A percentile compares a stretch with the other conserved stretches of the same genome.
These are phyloP conservation scores for Rutpela maculata DNA, from an alignment of 2,888 invertebrate species.

Conservation along the genomic window DNA sequence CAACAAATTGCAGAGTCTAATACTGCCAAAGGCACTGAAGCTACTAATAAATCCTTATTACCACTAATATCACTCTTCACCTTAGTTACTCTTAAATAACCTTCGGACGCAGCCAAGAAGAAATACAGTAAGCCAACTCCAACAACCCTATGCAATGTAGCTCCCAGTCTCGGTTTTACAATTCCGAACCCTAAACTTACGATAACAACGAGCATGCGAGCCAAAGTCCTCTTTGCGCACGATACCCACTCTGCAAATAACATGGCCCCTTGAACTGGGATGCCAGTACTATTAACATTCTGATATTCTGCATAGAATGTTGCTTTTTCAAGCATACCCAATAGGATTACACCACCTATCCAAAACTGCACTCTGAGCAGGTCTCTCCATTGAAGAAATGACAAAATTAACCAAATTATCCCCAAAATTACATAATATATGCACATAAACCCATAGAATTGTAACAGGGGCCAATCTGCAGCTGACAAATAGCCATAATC, in stretches of 20 bases:
- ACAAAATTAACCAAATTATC: slow-evolving; percentile 87
- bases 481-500: slow-evolving; percentile 91
- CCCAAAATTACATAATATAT: slow-evolving; percentile 90
- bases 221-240: slow-evolving; percentile 91
- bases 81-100: slow-evolving; percentile 85
- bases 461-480: slow-evolving; percentile 90
- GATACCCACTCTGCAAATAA: slow-evolving; percentile 94
- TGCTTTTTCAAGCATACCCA: slow-evolving; percentile 92
- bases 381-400: slow-evolving; percentile 93
- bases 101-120: slow-evolving; percentile 89
- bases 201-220: slow-evolving; percentile 94
- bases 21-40: slow-evolving; percentile 90
- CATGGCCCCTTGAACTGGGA: slow-evolving; percentile 82
- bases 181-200: slow-evolving; percentile 97
- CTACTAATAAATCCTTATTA: slow-evolving; percentile 80
- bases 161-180: slow-evolving; percentile 93
- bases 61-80: slow-evolving; percentile 77
- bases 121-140: slow-evolving; percentile 91
- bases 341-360: slow-evolving; percentile 93
- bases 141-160: slow-evolving; percentile 91
- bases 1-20: slow-evolving; percentile 92
- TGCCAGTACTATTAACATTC: slow-evolving; percentile 83
- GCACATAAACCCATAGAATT: slow-evolving; percentile 94
- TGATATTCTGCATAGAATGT: slow-evolving; percentile 94
- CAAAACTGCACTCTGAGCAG: slow-evolving; percentile 95